A percentile compares a stretch with the other conserved stretches of the same genome.
Evolutionary conservation across 1,140 invertebrate genomes (phyloP).

Genomic region (Ceratosolen fusciceps): DNA sequence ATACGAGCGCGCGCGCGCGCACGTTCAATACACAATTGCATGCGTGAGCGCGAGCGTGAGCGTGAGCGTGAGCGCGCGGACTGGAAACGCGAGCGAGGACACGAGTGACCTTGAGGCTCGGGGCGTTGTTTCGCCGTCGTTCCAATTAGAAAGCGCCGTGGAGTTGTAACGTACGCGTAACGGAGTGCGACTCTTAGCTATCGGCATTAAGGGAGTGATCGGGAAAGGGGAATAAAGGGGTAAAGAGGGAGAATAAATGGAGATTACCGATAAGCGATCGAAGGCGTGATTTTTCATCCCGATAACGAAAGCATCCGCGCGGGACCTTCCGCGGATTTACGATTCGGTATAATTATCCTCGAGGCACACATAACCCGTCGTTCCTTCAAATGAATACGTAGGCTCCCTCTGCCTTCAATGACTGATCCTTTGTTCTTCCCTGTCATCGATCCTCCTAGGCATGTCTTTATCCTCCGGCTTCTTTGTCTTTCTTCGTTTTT

Average conservation of each 20-base stretch:
- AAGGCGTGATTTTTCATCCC: background rate
- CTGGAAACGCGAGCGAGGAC: background rate
- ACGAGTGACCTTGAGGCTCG: slow-evolving; percentile 27
- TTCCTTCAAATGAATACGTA: background rate
- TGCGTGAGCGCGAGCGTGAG: too few species aligned
- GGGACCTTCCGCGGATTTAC: background rate
- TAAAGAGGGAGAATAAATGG: background rate
- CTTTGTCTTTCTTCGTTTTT: background rate
- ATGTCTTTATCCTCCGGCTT: background rate
- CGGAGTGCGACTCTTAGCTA: slow-evolving; percentile 25
- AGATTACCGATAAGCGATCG: slow-evolving; percentile 14
- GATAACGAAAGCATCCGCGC: background rate
- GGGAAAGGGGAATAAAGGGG: background rate
- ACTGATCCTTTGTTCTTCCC: background rate
- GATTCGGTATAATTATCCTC: background rate
- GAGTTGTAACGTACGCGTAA: background rate
- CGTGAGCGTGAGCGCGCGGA: background rate
- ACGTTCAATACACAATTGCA: background rate
- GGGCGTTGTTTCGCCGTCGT: slow-evolving; percentile 32
- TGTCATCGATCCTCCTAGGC: background rate
- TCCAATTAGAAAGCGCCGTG: slow-evolving; percentile 42
- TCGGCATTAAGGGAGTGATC: slow-evolving; percentile 4
- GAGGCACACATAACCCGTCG: too few species aligned
- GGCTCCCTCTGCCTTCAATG: background rate
- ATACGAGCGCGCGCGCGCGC: too few species aligned